A percentile compares a stretch with the other conserved stretches of the same genome.
phyloP scores from a whole-genome alignment of 1,140 invertebrate genomes.

The Stegodyphus dumicola region DNA sequence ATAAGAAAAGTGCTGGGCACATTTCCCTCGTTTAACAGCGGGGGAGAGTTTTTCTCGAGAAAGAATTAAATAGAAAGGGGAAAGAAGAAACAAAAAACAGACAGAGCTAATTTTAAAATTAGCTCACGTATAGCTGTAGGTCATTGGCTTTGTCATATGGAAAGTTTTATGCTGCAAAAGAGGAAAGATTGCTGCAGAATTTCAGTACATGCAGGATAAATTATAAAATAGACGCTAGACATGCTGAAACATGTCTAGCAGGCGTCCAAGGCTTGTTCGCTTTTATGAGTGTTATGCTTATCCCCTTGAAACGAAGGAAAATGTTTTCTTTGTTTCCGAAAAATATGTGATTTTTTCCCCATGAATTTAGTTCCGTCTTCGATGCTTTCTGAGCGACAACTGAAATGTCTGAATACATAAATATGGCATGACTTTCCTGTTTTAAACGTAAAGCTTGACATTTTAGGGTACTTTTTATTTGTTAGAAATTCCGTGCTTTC shows the following conservation, averaged over 20 bases:
- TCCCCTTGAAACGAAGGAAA: not conserved
- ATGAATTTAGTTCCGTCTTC: too few species aligned
- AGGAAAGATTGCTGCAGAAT: not conserved
- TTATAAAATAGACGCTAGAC: not conserved
- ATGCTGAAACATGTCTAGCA: not conserved
- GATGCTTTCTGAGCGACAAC: too few species aligned
- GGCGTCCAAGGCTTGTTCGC: not conserved
- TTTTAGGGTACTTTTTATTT: too few species aligned
- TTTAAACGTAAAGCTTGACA: too few species aligned
- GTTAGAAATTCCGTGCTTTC: too few species aligned
- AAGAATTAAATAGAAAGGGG: not conserved
- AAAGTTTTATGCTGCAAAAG: not conserved
- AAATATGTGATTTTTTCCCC: not conserved
- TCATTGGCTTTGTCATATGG: not conserved
- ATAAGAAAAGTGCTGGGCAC: too few species aligned
- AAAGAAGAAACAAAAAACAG: not conserved
- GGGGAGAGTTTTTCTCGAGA: not conserved
- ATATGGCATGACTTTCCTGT: too few species aligned
- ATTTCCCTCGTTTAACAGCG: not conserved
- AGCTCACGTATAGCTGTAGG: not conserved
- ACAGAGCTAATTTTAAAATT: not conserved
- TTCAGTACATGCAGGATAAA: not conserved
- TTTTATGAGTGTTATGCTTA: not conserved
- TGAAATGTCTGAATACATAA: too few species aligned
- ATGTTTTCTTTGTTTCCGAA: not conserved